Evolutionary conservation across 2,113 vertebrate species (phyloP).

Genomic region (Rana temporaria): DNA sequence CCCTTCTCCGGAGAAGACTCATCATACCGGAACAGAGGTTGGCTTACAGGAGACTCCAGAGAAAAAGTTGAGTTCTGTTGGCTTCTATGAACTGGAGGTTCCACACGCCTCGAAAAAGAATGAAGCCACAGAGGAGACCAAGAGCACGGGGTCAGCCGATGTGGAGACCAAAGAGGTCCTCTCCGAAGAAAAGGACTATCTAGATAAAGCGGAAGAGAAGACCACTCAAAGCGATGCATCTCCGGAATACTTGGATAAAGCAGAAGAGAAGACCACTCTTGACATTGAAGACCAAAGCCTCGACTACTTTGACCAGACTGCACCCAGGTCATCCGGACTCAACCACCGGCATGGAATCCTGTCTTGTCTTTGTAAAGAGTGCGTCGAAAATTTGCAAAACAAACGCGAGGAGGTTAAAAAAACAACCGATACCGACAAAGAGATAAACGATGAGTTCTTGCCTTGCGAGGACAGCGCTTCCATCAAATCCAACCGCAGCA

Average conservation of each 20-base stretch:
- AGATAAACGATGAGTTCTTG: neutral
- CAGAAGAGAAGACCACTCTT: neutral
- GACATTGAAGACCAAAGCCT: neutral
- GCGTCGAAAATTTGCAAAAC: slow-evolving; percentile 36
- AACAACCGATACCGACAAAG: neutral
- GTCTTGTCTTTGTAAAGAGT: slow-evolving; percentile 20
- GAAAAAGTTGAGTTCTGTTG: slow-evolving; percentile 2
- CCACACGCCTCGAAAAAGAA: neutral
- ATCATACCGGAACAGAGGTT: neutral
- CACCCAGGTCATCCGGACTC: neutral
- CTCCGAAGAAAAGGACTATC: neutral
- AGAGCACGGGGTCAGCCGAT: neutral
- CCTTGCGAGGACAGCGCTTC: neutral
- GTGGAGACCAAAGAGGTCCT: neutral
- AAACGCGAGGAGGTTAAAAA: neutral
- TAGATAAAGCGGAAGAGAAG: neutral
- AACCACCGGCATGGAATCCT: neutral
- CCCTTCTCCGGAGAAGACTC: neutral
- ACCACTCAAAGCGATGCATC: neutral
- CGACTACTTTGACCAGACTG: slow-evolving; percentile 6
- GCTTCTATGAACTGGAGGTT: slow-evolving; percentile 11
- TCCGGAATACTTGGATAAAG: neutral
- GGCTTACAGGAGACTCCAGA: neutral
- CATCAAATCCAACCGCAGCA: neutral
- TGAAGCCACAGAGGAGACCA: neutral